Evolutionary conservation across 1,140 invertebrate genomes (phyloP).

Genomic region (Drosophila kohkoa): DNA sequence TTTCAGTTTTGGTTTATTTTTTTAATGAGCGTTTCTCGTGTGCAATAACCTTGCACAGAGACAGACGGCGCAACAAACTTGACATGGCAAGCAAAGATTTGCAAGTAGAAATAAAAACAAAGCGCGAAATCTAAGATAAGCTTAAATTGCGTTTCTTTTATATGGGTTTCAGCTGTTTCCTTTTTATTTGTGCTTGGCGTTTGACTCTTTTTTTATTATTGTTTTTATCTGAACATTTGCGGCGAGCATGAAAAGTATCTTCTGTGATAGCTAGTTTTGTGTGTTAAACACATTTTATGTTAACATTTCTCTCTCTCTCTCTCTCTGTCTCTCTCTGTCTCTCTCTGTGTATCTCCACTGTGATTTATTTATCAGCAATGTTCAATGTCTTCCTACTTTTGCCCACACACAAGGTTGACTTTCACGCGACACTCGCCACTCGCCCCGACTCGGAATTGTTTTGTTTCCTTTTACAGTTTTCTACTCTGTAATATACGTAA

Average conservation of each 20-base stretch:
- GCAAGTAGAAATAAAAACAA: constrained; percentile 26
- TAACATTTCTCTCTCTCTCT: constrained; percentile 57
- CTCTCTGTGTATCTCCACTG: neutral
- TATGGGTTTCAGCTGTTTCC: constrained; percentile 26
- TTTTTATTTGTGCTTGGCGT: constrained; percentile 14
- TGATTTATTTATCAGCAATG: constrained; percentile 61
- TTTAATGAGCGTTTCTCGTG: constrained; percentile 47
- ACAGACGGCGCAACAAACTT: constrained; percentile 51
- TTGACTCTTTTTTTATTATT: constrained; percentile 18
- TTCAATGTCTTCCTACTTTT: constrained; percentile 56
- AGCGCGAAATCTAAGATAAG: constrained; percentile 68
- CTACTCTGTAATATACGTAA: constrained; percentile 56
- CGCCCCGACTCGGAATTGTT: constrained; percentile 23
- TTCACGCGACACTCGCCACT: constrained; percentile 51
- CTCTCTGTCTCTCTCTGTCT: constrained; percentile 2
- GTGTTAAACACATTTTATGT: constrained; percentile 53
- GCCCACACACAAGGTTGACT: constrained; percentile 61
- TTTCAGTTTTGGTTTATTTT: constrained; percentile 2
- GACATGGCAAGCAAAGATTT: constrained; percentile 51
- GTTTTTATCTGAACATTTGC: constrained; percentile 24
- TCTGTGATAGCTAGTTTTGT: constrained; percentile 50
- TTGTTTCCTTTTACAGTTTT: constrained; percentile 68
- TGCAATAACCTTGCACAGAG: constrained; percentile 66
- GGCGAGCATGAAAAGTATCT: constrained; percentile 65
- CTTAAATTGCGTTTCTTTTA: constrained; percentile 55